Conservation (phyloP, 2,113 vertebrate genomes). For the Nothobranchius furzeri region DNA sequence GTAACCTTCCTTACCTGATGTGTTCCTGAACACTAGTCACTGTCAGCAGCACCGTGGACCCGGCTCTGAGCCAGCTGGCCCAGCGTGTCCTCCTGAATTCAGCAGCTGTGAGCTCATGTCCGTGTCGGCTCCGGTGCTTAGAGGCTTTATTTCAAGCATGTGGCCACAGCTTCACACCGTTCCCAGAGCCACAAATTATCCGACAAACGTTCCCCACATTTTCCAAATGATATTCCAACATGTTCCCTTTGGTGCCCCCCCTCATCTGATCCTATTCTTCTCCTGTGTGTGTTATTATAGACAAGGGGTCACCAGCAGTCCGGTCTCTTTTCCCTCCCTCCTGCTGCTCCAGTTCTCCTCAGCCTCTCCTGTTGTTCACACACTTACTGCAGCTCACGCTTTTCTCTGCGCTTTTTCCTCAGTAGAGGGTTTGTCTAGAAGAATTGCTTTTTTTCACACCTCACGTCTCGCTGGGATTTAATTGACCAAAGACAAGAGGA, state of each 20-base stretch:
- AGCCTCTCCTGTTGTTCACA: constrained; percentile 42
- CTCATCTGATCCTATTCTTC: constrained; percentile 41
- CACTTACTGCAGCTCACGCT: constrained; percentile 10
- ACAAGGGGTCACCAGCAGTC: constrained; percentile 72
- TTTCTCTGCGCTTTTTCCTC: not conserved
- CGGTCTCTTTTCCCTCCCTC: constrained; percentile 46
- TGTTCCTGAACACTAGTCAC: constrained; percentile 4
- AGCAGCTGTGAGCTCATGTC: constrained; percentile 82
- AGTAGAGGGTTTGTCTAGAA: not conserved
- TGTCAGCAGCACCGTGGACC: not conserved
- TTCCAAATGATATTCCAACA: constrained; percentile 72
- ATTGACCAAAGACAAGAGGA: constrained; percentile 8
- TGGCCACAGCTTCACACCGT: constrained; percentile 8
- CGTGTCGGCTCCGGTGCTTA: constrained; percentile 72
- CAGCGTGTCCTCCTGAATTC: constrained; percentile 76
- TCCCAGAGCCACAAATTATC: constrained; percentile 49
- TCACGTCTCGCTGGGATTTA: not conserved
- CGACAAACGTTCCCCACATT: constrained; percentile 65
- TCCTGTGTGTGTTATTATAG: constrained; percentile 61
- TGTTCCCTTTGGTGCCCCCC: constrained; percentile 22
- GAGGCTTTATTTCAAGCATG: constrained; percentile 56
- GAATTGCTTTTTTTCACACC: constrained; percentile 3
- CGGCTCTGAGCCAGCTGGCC: constrained; percentile 75
- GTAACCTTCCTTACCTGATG: not conserved
- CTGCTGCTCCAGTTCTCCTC: constrained; percentile 46